phyloP scores from a whole-genome alignment of 2,888 invertebrate genomes.

The Elegia similella region DNA sequence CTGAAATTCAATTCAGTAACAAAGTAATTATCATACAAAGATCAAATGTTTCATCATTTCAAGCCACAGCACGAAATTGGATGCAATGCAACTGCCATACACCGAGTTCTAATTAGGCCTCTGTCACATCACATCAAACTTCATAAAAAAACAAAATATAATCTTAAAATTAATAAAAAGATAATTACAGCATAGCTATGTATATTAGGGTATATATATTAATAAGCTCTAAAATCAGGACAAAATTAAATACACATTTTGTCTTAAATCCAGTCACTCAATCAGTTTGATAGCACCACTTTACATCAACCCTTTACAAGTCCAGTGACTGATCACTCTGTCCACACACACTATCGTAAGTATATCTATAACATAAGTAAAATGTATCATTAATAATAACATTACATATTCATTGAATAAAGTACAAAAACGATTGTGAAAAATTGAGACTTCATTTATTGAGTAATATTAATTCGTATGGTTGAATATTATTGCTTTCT shows the following conservation, averaged over 20 bases:
- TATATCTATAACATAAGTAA: slow-evolving; percentile 31
- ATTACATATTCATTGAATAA: slow-evolving; percentile 34
- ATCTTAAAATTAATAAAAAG: slow-evolving; percentile 70
- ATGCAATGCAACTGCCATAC: slow-evolving; percentile 38
- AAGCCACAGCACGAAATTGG: slow-evolving; percentile 50
- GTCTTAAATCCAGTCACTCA: slow-evolving; percentile 66
- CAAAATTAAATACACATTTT: slow-evolving; percentile 72
- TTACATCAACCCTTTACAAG: slow-evolving; percentile 52
- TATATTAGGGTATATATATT: slow-evolving; percentile 72
- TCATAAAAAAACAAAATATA: slow-evolving; percentile 51
- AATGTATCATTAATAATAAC: slow-evolving; percentile 32
- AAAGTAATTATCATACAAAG: slow-evolving; percentile 64
- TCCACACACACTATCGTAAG: slow-evolving; percentile 29
- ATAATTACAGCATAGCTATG: slow-evolving; percentile 76
- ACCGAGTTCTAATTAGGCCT: slow-evolving; percentile 31
- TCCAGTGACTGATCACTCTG: slow-evolving; percentile 53
- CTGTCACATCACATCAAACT: slow-evolving; percentile 44
- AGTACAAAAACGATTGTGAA: slow-evolving; percentile 37
- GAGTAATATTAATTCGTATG: slow-evolving; percentile 34
- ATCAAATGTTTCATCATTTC: slow-evolving; percentile 47
- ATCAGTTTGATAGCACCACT: slow-evolving; percentile 75
- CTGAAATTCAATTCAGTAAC: slow-evolving; percentile 66
- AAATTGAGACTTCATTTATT: slow-evolving; percentile 30
- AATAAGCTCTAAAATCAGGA: slow-evolving; percentile 80
- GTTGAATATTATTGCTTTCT: slow-evolving; percentile 52